A percentile compares a stretch with the other conserved stretches of the same genome.
Evolutionary conservation across 1,140 invertebrate genomes (phyloP).

Genomic region (Epicauta chinensis): DNA sequence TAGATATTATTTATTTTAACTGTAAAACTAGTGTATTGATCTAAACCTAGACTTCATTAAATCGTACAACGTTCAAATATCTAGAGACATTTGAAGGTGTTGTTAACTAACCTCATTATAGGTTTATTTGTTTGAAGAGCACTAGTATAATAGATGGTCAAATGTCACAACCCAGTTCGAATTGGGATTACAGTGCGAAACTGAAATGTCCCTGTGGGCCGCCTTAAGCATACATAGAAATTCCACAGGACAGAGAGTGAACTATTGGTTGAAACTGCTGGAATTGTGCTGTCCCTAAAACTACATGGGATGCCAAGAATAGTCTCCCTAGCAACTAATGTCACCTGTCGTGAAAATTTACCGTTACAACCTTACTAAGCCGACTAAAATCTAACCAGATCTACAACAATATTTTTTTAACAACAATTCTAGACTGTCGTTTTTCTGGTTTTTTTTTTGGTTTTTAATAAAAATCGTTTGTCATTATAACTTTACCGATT

Average conservation of each 20-base stretch:
- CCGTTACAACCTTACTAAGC: constrained; percentile 12
- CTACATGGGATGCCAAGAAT: constrained; percentile 15
- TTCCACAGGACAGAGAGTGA: constrained; percentile 17
- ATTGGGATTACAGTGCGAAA: constrained; percentile 36
- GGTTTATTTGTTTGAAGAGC: constrained; percentile 32
- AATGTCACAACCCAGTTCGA: constrained; percentile 34
- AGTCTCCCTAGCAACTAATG: constrained; percentile 15
- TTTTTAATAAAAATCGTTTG: too few species aligned
- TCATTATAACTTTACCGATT: too few species aligned
- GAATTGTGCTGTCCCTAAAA: constrained; percentile 8
- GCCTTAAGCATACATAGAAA: constrained; percentile 29
- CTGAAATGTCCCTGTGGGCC: constrained; percentile 36
- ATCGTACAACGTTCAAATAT: not conserved
- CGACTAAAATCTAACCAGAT: too few species aligned
- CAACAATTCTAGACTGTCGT: too few species aligned
- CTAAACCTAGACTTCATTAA: not conserved
- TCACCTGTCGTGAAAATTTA: constrained; percentile 18
- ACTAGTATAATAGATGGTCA: constrained; percentile 36
- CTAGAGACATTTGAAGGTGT: not conserved
- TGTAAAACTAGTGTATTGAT: too few species aligned
- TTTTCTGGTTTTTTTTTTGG: too few species aligned
- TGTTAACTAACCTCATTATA: constrained; percentile 19
- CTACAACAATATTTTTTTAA: too few species aligned
- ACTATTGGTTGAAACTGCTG: constrained; percentile 15
- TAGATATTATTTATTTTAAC: too few species aligned